These are phyloP conservation scores for Drosophila yakuba DNA, from an alignment of 1,140 invertebrate genomes.

Conservation along the genomic window DNA sequence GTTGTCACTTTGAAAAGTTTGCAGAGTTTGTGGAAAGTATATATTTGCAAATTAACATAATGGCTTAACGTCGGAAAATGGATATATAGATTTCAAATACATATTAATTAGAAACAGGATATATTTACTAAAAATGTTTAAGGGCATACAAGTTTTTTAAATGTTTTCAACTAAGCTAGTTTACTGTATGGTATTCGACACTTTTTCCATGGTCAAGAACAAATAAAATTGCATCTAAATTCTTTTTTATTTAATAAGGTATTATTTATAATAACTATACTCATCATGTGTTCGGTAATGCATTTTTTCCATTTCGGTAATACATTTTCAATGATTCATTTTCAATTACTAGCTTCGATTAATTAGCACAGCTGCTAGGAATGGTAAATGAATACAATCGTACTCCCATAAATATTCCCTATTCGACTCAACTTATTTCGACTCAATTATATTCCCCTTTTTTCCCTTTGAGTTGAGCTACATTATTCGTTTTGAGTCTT, in stretches of 20 bases:
- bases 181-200: too few relatives aligned
- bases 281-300: background rate
- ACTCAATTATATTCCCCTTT: slow-evolving; percentile 7
- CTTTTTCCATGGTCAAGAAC: too few relatives aligned
- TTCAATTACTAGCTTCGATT: slow-evolving; percentile 57
- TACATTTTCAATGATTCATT: slow-evolving; percentile 23
- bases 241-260: too few relatives aligned
- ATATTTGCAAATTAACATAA: background rate
- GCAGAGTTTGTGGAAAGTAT: background rate
- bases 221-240: too few relatives aligned
- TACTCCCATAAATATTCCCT: background rate
- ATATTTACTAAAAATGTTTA: too few relatives aligned
- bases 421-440: slow-evolving; percentile 5
- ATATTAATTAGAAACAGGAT: background rate
- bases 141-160: background rate
- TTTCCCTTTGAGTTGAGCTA: slow-evolving; percentile 15
- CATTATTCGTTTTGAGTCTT: background rate
- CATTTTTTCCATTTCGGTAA: background rate
- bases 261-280: too few relatives aligned
- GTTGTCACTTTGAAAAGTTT: slow-evolving; percentile 8
- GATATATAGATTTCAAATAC: too few relatives aligned
- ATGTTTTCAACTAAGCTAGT: background rate
- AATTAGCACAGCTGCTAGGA: slow-evolving; percentile 65
- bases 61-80: too few relatives aligned
- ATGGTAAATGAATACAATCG: slow-evolving; percentile 6